Conservation (phyloP, 2,888 invertebrate species). For the Zootermopsis nevadensis region DNA sequence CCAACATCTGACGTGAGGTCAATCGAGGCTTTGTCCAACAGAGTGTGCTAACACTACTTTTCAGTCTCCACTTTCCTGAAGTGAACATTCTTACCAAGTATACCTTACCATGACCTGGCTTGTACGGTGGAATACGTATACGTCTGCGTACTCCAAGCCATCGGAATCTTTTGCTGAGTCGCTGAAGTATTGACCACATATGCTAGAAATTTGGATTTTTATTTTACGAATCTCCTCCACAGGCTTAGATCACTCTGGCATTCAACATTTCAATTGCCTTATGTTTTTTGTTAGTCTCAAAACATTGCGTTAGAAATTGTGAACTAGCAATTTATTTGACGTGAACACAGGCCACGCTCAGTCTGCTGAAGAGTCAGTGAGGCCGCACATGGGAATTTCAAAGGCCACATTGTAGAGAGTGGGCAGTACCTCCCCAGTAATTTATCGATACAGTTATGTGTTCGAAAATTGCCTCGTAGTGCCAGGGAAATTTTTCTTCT, state of each 20-base stretch:
- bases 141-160: no score
- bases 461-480: constrained; percentile 12
- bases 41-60: constrained; percentile 14
- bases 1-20: constrained; percentile 39
- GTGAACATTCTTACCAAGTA: no score
- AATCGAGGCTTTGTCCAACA: not conserved
- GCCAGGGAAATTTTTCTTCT: not conserved
- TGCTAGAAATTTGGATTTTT: no score
- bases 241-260: constrained; percentile 13
- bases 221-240: no score
- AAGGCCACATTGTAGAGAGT: constrained; percentile 4
- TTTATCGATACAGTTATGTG: constrained; percentile 11
- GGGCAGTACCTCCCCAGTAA: not conserved
- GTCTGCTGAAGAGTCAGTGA: constrained; percentile 18
- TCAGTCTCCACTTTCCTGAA: no score
- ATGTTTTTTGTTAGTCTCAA: constrained; percentile 39
- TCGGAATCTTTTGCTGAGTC: no score
- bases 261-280: not conserved
- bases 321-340: constrained; percentile 42
- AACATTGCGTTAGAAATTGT: constrained; percentile 43
- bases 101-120: no score
- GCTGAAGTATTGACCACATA: no score
- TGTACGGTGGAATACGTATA: no score
- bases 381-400: constrained; percentile 19
- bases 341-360: constrained; percentile 38